Base-by-base conservation (phyloP, 2,888 invertebrate genomes). In the Vesta saturnalis region DNA sequence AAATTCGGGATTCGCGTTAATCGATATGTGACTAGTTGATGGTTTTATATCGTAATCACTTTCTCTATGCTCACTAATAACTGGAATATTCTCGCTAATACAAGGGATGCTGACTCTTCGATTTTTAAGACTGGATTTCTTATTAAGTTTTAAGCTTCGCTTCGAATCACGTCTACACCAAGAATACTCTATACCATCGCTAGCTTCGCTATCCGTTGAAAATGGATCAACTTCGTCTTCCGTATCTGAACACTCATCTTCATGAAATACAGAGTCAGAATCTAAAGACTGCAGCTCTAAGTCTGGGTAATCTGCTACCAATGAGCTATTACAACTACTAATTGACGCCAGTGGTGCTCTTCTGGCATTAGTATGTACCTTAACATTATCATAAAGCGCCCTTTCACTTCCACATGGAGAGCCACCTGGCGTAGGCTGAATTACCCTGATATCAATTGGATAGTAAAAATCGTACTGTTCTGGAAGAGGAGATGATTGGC, bases 201-300 rank as follows among this genome's bases (percentile, higher is more conserved):
- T 73, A n/a, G 90, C 89, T 74, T 93, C 93, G 78, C 93, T 94
- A 80, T 94, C 94, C 43, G 94, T 94, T 68, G 93, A 93, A 80
- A 94, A 91, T 77, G 92, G 92, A 78, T 93, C 93, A 76, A 94
- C 91, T 79, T 94, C 94, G 78, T 94, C 93, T 80, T 94, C 94
- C 14, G 94, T 94, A 77, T 94, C 93, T 75, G 90, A 87, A 62
- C 84, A 88, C 73, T 85, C 86, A 35, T 84, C 85, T 79, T 92
- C 92, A 64, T 90, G 87, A 82, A 68, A 68, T 67, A 94, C 93
- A 16, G 94, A 94, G 83, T 94, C 94, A 52, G 91, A 91, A 65
- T 91, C 87, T 14, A 90, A 89, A 70, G 91, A 90, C 70, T 89
- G 89, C 72, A 90, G 85, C 78, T 93, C 93, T 76, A 90, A 89